Conservation (phyloP, 1,140 invertebrate species). For the Aphelenchoides avenae region DNA sequence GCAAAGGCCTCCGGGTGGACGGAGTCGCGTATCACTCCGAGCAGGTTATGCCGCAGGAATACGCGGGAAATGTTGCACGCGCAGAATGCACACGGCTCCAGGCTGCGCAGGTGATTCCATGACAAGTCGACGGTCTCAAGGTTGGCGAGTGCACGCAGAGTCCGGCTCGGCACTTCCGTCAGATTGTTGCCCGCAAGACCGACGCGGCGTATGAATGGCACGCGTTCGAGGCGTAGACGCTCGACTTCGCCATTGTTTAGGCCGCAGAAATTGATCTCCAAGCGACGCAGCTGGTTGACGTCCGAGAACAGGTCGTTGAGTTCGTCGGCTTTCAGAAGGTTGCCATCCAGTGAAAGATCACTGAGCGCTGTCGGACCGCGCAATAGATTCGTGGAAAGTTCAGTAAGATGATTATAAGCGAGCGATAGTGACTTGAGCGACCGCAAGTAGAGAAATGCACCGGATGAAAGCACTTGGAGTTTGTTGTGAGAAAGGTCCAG, state of each 20-base stretch:
- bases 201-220: slow-evolving; percentile 34
- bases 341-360: slow-evolving; percentile 48
- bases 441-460: slow-evolving; percentile 51
- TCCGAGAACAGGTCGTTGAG: slow-evolving; percentile 48
- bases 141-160: slow-evolving; percentile 28
- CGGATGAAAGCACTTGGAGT: slow-evolving; percentile 44
- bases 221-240: slow-evolving; percentile 23
- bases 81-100: slow-evolving; percentile 47
- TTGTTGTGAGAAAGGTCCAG: slow-evolving; percentile 46
- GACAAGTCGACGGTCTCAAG: slow-evolving; percentile 40
- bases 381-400: slow-evolving; percentile 45
- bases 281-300: slow-evolving; percentile 27
- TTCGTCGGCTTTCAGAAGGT: slow-evolving; percentile 38
- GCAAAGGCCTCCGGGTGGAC: slow-evolving; percentile 46
- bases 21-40: slow-evolving; percentile 30
- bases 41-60: slow-evolving; percentile 38
- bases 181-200: slow-evolving; percentile 50
- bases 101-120: slow-evolving; percentile 25
- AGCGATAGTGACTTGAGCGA: slow-evolving; percentile 30
- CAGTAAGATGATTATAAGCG: slow-evolving; percentile 41
- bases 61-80: slow-evolving; percentile 39
- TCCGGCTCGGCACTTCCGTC: slow-evolving; percentile 36
- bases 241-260: slow-evolving; percentile 37
- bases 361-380: slow-evolving; percentile 36
- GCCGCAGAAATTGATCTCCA: slow-evolving; percentile 47